Conservation (phyloP, 2,888 invertebrate genomes). For the Sipha maydis region DNA sequence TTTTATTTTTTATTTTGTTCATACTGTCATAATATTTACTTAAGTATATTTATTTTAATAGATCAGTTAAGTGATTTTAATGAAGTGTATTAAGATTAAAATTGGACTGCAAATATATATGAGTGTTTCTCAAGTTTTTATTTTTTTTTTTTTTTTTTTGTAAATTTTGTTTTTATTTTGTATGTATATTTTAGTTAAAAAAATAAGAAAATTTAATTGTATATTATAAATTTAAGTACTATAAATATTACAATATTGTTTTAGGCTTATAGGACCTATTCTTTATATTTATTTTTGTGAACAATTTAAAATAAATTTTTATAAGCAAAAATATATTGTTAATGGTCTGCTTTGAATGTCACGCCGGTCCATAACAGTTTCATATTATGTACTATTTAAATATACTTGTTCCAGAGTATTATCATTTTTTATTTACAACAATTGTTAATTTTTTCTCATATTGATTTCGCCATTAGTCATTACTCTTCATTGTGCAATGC, state of each 20-base stretch:
- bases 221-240: slow-evolving; percentile 43
- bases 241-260: slow-evolving; percentile 41
- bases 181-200: slow-evolving; percentile 28
- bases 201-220: slow-evolving; percentile 6
- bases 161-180: slow-evolving; percentile 57
- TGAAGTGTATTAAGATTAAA: slow-evolving; percentile 39
- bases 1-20: slow-evolving; percentile 39
- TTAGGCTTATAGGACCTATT: slow-evolving; percentile 41
- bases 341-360: slow-evolving; percentile 35
- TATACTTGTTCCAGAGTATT: slow-evolving; percentile 47
- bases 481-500: slow-evolving; percentile 60
- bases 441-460: slow-evolving; percentile 46
- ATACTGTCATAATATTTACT: slow-evolving; percentile 48
- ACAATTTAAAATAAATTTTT: slow-evolving; percentile 20
- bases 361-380: slow-evolving; percentile 20
- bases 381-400: slow-evolving; percentile 32
- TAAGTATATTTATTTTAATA: slow-evolving; percentile 53
- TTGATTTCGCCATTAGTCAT: slow-evolving; percentile 56
- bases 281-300: slow-evolving; percentile 41
- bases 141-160: slow-evolving; percentile 51
- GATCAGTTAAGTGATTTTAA: slow-evolving; percentile 30
- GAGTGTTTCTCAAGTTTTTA: slow-evolving; percentile 49
- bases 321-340: slow-evolving; percentile 14
- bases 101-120: slow-evolving; percentile 48
- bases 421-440: slow-evolving; percentile 33